Evolutionary conservation across 2,797 vertebrate species (phyloP).

Genomic region (Syndactyla subalaris): DNA sequence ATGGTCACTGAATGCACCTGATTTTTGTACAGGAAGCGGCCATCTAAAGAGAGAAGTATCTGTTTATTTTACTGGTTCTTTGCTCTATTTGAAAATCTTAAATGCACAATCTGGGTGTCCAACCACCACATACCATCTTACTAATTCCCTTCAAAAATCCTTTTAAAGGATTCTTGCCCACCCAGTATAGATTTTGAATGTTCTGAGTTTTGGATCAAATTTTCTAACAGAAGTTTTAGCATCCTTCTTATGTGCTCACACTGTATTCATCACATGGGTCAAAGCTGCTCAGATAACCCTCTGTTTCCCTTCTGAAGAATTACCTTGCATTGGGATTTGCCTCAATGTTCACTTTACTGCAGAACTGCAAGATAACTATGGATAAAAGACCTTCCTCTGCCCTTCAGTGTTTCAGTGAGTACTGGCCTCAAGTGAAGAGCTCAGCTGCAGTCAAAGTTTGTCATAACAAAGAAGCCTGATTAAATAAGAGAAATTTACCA

Average conservation of each 20-base stretch:
- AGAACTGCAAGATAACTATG: neutral
- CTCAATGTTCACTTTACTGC: neutral
- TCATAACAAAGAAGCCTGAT: conserved; percentile 1
- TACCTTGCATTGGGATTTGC: neutral
- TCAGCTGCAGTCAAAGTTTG: conserved; percentile 41
- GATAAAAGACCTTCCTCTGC: neutral
- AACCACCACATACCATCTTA: neutral
- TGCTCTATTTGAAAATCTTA: neutral
- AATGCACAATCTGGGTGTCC: neutral
- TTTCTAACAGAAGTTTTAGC: neutral
- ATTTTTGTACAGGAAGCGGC: neutral
- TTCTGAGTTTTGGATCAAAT: neutral
- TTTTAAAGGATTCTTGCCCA: neutral
- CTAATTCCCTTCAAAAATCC: neutral
- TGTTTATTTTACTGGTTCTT: neutral
- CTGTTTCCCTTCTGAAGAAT: neutral
- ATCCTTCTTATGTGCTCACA: neutral
- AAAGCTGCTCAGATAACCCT: neutral
- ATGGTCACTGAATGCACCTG: neutral
- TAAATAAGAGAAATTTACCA: conserved; percentile 41
- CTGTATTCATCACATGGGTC: neutral
- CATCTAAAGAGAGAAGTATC: neutral
- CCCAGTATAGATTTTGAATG: neutral
- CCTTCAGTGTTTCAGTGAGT: neutral
- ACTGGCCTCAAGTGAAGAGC: conserved; percentile 23